Evolutionary conservation across 2,888 invertebrate genomes (phyloP), one percentile per base, ranked within the genome.

Genomic region (Philopedon plagiatum): DNA sequence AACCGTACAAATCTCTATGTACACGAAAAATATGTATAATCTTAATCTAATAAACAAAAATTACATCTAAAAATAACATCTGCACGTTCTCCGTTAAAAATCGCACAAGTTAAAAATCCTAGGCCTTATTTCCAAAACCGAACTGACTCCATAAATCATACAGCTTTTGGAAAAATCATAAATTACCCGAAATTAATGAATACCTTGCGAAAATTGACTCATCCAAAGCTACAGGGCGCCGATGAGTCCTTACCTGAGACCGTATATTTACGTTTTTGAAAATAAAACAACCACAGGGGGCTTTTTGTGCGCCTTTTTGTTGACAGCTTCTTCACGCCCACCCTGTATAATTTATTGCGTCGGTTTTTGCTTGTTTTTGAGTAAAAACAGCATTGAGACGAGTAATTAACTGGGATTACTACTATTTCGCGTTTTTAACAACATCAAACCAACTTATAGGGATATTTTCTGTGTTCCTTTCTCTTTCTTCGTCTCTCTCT

Each of bases 291-390:
- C 61, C 60, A 11, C 54, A 61, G 57, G 61, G 61, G 68, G 32
- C 29, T 29, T 26, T 26, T 58, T 54, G 34, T 61, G 34, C 26
- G 37, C 54, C 39, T 46, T 37, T 54, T 18, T 63, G 69, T 63
- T 69, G 69, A 69, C 69, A 69, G 69, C 29, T 41, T 54, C 37
- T 69, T 63, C 62, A 51, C 37, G 49, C 51, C 69, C 62, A 62
- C 62, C 69, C 62, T 56, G 69, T 69, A 69, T 69, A 56, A 69
- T 69, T 69, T 69, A 69, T 62, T 69, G 56, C 15, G 23, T 51
- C 61, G 34, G 34, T 60, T 68, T 61, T 61, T 39, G 61, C 51
- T 51, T 61, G 68, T 32, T 61, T 29, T 51, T 51, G 49, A 51
- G 21, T 41, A 32, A 63, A 63, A 34, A n/a, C n/a, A 7, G 34